Evolutionary conservation across 2,888 invertebrate genomes (phyloP), one percentile per base, ranked within the genome.

Genomic region (Anoplius nigerrimus): DNA sequence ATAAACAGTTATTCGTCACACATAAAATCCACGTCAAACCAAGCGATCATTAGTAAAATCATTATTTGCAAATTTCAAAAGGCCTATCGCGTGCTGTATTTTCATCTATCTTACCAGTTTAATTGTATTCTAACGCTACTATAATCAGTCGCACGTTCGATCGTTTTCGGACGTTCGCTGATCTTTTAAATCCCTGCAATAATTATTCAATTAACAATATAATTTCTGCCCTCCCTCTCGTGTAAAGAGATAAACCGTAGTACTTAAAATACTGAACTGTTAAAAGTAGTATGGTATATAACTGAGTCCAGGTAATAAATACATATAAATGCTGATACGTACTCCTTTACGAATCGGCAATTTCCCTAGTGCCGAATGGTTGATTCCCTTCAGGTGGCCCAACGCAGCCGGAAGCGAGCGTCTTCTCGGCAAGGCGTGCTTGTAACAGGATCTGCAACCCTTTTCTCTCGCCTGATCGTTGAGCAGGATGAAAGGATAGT

Each of bases 401-500:
- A 86, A 71, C 15, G 77, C 77, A 5, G 82, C 79, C 0, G 86
- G 86, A 6, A 86, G 70, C 15, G 86, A 86, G 69, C 82, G 80
- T 69, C 86, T 74, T 43, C 86, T 82, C 3, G 79, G 66, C 4
- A 82, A 64, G 59, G 60, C 66, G 18, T 51, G 80, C 51, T 70
- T 74, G 22, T 74, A 64, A 61, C 83, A 84, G 8, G 76, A 76
- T 11, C 71, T 74, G 57, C 82, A 85, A 27, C 65, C 72, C 27
- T 71, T 79, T 5, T 64, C 53, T n/a, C 61, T 71, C 2, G 21
- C 13, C 27, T 70, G 64, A 16, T 78, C 77, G 6, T 66, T 75
- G 18, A 78, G 68, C 46, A 79, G 60, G 69, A 83, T 65, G n/a
- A 80, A 61, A 27, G 76, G 61, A 52, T 74, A 60, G 57, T 75